Percentiles rank a stretch among this genome's conserved stretches.
phyloP scores from a whole-genome alignment of 2,113 vertebrate genomes.

The Vulpes vulpes region DNA sequence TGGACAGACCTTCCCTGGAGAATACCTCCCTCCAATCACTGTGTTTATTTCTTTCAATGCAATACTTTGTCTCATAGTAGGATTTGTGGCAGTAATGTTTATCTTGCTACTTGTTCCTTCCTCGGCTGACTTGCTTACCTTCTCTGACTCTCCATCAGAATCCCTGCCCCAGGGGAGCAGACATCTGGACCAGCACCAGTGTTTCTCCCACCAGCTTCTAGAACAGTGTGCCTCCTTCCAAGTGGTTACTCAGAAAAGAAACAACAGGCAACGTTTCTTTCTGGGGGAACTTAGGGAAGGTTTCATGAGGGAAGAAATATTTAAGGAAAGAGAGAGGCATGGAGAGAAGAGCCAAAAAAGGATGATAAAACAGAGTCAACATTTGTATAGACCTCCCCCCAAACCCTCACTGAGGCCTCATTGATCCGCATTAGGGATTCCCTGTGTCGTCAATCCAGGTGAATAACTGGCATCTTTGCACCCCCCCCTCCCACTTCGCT shows the following conservation, averaged over 20 bases:
- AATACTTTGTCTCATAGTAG: accelerated
- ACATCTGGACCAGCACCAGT: not conserved
- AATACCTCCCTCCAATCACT: not conserved
- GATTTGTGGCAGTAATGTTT: not conserved
- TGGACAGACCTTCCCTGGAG: not conserved
- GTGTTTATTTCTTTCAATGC: not conserved
- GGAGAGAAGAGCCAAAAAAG: not conserved
- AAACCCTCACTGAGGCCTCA: not conserved
- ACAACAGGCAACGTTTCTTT: not conserved
- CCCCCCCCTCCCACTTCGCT: not conserved
- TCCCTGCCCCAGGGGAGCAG: not conserved
- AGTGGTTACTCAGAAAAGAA: conserved; percentile 19
- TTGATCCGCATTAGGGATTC: not conserved
- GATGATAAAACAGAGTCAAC: not conserved
- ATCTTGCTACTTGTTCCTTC: not conserved
- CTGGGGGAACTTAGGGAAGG: not conserved
- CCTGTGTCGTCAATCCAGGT: not conserved
- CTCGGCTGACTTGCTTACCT: not conserved
- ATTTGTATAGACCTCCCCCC: not conserved
- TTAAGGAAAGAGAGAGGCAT: not conserved
- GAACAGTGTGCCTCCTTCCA: not conserved
- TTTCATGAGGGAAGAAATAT: not conserved
- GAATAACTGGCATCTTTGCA: not conserved
- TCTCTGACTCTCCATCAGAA: not conserved
- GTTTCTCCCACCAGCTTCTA: not conserved